These are phyloP conservation scores for Thamnophis elegans DNA, from an alignment of 2,797 vertebrate species.

Conservation along the genomic window DNA sequence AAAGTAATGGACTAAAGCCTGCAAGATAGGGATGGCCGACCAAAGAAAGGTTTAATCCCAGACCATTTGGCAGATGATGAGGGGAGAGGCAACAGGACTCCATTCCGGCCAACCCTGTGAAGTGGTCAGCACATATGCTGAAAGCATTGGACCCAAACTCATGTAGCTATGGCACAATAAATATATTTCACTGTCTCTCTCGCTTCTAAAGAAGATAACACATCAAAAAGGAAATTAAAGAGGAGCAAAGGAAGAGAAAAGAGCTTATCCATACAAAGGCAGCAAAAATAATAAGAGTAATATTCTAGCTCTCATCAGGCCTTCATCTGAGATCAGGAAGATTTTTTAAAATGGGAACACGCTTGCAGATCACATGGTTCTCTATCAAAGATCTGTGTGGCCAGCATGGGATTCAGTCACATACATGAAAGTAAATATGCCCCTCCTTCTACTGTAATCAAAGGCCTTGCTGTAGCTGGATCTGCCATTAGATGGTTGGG, in stretches of 20 bases:
- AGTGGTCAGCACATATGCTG: not conserved
- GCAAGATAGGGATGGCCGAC: conserved; percentile 24
- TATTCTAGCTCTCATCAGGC: not conserved
- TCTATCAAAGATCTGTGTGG: not conserved
- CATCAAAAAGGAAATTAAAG: not conserved
- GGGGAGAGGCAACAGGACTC: not conserved
- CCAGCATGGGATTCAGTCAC: not conserved
- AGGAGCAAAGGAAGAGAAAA: not conserved
- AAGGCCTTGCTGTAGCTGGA: not conserved
- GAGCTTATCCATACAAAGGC: not conserved
- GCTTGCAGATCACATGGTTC: not conserved
- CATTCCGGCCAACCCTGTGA: rapidly evolving
- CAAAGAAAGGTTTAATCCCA: not conserved
- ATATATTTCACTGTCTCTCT: not conserved
- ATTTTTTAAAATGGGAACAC: not conserved
- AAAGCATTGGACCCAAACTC: not conserved
- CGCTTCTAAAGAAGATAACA: not conserved
- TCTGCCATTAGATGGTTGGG: not conserved
- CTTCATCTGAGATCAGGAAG: not conserved
- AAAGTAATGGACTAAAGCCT: conserved; percentile 49
- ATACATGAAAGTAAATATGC: not conserved
- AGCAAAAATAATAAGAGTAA: not conserved
- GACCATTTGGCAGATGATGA: conserved; percentile 21
- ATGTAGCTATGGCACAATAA: not conserved
- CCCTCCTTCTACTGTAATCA: not conserved